Base-by-base conservation (phyloP, 2,888 invertebrate species). In the Thera obeliscata region DNA sequence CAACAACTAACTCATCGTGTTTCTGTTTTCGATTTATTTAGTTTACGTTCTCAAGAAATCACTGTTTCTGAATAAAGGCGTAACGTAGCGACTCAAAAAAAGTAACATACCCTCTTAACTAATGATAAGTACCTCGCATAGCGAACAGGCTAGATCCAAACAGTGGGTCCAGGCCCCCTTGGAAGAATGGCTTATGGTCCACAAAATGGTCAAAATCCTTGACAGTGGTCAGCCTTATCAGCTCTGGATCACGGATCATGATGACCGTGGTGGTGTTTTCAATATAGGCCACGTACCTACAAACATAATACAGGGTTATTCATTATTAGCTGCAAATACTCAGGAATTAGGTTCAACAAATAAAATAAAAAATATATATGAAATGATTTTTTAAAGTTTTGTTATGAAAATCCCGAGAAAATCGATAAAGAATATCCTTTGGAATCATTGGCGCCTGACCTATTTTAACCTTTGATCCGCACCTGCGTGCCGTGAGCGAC, bases 121-220 rank as follows among this genome's bases (percentile, higher is more conserved):
- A 12, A 36, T 48, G 7, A 1, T 22, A 22, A 1, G 22, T 77
- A 90, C 90, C 91, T 84, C 82, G 87, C 88, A 91, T 85, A 59
- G 80, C 72, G 2, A 91, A 64, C 2, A 91, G 62, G 65, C 90
- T 90, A 35, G 74, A 78, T n/a, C 85, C 87, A 49, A 94, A 79
- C 2, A 94, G 72, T 0, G 90, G 90, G 38, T 95, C 94, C 0
- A 85, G 69, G 0, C 91, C 85, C 1, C 79, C 83, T 35, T 86
- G 78, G 1, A 94, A 76, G 52, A 93, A 86, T 3, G 79, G 73
- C 48, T 85, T 84, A 70, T 94, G 94, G 60, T 95, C 93, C 0
- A 89, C 81, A 68, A 95, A 95, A 73, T 94, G 91, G 56, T 95
- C 95, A 50, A 95, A 95, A 70, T 95, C 94, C 74, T 95, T 95